A percentile compares a stretch with the other conserved stretches of the same genome.
Evolutionary conservation across 2,113 vertebrate genomes (phyloP).

Genomic region (Takifugu bimaculatus): DNA sequence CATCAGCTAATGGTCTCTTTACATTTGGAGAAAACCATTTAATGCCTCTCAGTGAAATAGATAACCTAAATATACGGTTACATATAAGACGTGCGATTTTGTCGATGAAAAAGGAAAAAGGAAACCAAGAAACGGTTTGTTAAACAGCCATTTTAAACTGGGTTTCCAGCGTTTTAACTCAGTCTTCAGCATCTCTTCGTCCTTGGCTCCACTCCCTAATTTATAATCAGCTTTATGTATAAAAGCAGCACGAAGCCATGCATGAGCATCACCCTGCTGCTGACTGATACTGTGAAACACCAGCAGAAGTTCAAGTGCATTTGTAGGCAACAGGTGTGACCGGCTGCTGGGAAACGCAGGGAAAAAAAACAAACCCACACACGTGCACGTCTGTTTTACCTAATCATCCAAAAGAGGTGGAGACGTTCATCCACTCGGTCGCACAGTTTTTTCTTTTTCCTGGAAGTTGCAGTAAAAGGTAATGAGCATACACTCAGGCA

Average conservation of each 20-base stretch:
- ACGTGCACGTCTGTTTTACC: slow-evolving; percentile 47
- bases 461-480: slow-evolving; percentile 52
- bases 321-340: slow-evolving; percentile 17
- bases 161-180: too few species aligned
- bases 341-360: slow-evolving; percentile 24
- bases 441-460: slow-evolving; percentile 26
- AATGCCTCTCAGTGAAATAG: too few species aligned
- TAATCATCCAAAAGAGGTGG: slow-evolving; percentile 36
- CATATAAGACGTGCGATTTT: too few species aligned
- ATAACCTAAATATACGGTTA: too few species aligned
- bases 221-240: too few species aligned
- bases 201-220: too few species aligned
- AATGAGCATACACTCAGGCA: slow-evolving; percentile 50
- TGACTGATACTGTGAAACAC: background rate
- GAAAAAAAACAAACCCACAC: slow-evolving; percentile 20
- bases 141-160: too few species aligned
- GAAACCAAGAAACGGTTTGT: too few species aligned
- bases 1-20: too few species aligned
- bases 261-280: background rate
- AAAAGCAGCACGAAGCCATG: background rate
- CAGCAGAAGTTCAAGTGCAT: background rate
- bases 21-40: too few species aligned
- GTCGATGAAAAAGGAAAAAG: too few species aligned
- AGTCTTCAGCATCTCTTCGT: too few species aligned
- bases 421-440: slow-evolving; percentile 37